A percentile compares a stretch with the other conserved stretches of the same genome.
These are phyloP conservation scores for Oncorhynchus mykiss DNA, from an alignment of 2,113 vertebrate species.

Conservation along the genomic window DNA sequence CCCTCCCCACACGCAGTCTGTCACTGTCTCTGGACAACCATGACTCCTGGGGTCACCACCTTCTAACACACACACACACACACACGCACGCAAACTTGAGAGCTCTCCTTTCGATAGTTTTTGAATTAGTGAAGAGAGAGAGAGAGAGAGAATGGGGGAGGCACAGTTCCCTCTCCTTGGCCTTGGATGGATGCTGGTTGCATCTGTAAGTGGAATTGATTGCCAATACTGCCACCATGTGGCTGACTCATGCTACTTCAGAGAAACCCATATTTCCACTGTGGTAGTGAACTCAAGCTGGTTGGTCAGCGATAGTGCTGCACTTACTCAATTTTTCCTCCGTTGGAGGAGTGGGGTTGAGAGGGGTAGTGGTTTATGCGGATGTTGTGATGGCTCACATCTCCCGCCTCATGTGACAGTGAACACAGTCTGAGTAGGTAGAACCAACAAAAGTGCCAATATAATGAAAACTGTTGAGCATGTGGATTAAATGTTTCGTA, in stretches of 20 bases:
- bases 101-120: constrained; percentile 58
- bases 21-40: constrained; percentile 35
- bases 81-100: constrained; percentile 1
- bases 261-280: constrained; percentile 15
- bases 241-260: constrained; percentile 38
- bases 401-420: no score
- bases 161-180: background rate
- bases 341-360: no score
- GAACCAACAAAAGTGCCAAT: no score
- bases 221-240: constrained; percentile 68
- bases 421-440: no score
- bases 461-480: no score
- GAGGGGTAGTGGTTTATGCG: no score
- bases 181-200: background rate
- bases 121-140: constrained; percentile 66
- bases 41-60: constrained; percentile 4
- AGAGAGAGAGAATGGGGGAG: constrained; percentile 11
- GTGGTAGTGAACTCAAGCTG: background rate
- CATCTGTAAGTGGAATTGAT: constrained; percentile 16
- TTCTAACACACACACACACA: background rate
- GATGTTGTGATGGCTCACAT: no score
- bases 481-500: no score
- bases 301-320: no score
- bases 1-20: constrained; percentile 43
- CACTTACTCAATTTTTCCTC: no score